Evolutionary conservation across 2,797 vertebrate genomes (phyloP).

Genomic region (Pantherophis alleghaniensis): DNA sequence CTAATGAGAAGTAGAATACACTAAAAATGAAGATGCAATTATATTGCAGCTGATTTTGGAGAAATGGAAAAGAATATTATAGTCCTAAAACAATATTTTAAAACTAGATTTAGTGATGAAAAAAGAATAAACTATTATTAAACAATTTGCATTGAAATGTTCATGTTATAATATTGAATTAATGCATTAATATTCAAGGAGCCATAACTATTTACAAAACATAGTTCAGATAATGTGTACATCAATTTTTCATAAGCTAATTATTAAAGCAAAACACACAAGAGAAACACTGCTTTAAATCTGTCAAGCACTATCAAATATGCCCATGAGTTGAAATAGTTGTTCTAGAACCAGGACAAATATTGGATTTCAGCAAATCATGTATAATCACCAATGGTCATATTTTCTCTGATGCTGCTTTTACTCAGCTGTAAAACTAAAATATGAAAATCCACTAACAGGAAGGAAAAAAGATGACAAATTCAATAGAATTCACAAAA

Average conservation of each 20-base stretch:
- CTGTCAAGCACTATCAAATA: neutral
- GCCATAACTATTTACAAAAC: neutral
- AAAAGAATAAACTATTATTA: constrained; percentile 8
- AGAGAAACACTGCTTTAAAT: neutral
- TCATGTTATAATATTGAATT: neutral
- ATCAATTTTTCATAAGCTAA: neutral
- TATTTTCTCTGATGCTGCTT: neutral
- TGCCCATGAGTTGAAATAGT: neutral
- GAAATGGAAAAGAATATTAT: neutral
- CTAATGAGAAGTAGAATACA: neutral
- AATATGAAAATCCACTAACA: neutral
- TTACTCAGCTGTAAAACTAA: neutral
- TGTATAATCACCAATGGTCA: neutral
- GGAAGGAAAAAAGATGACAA: neutral
- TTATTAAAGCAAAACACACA: neutral
- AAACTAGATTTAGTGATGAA: neutral
- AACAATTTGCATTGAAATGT: neutral
- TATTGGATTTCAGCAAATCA: neutral
- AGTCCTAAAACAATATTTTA: constrained; percentile 11
- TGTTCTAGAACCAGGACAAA: neutral
- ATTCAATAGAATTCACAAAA: constrained; percentile 10
- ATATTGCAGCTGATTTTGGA: constrained; percentile 6
- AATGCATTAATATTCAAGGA: neutral
- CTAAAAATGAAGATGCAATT: neutral
- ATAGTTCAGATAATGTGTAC: neutral